phyloP scores from a whole-genome alignment of 2,797 vertebrate species.

The Tokudaia muenninki region DNA sequence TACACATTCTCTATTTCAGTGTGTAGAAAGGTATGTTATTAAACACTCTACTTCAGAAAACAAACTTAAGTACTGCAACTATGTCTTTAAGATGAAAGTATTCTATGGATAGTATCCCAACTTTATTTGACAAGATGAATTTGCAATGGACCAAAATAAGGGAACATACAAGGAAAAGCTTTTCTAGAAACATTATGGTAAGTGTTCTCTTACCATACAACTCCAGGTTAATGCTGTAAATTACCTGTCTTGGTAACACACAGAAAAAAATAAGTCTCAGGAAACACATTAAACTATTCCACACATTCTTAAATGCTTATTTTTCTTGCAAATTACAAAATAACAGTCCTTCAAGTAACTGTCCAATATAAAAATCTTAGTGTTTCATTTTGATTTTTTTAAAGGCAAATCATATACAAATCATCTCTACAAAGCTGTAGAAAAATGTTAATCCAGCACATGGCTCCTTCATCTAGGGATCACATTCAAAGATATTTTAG shows the following conservation, averaged over 20 bases:
- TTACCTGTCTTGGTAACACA: not conserved
- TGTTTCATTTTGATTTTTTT: not conserved
- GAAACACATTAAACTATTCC: not conserved
- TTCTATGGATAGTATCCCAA: not conserved
- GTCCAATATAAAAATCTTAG: not conserved
- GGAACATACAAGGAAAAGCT: not conserved
- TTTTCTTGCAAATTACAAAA: not conserved
- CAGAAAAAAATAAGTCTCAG: not conserved
- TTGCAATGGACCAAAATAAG: not conserved
- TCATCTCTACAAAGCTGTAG: not conserved
- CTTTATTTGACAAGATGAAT: not conserved
- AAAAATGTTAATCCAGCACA: not conserved
- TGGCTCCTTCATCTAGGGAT: not conserved
- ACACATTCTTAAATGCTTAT: not conserved
- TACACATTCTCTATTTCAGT: not conserved
- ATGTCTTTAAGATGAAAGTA: not conserved
- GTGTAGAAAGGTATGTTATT: not conserved
- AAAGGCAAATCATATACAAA: not conserved
- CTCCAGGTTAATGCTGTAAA: not conserved
- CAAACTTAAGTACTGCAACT: not conserved
- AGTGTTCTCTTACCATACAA: not conserved
- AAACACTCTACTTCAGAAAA: not conserved
- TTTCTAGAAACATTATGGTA: not conserved
- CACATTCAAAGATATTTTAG: not conserved
- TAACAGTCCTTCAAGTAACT: not conserved